Percentiles rank a stretch among this genome's conserved stretches.
Evolutionary conservation across 2,797 vertebrate species (phyloP).

Genomic region (Lerista edwardsae): DNA sequence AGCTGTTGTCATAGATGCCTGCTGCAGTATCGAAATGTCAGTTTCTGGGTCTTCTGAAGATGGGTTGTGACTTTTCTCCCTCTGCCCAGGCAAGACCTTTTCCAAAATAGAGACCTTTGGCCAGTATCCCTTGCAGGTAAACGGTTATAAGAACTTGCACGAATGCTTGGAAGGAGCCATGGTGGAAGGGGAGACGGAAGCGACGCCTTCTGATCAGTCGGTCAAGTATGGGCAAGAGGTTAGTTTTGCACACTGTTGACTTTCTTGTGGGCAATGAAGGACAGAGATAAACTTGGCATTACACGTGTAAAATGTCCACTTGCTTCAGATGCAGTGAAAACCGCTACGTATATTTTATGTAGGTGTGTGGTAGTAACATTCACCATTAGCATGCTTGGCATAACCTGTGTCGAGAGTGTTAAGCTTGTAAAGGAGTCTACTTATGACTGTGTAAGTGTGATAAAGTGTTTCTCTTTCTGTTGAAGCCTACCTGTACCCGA

Average conservation of each 20-base stretch:
- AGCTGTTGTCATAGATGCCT: not conserved
- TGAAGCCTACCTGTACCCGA: slow-evolving; percentile 77
- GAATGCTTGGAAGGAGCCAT: slow-evolving; percentile 96
- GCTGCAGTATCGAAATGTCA: not conserved
- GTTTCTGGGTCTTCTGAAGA: not conserved
- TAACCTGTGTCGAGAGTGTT: slow-evolving; percentile 23
- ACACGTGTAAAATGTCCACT: not conserved
- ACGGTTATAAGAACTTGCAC: slow-evolving; percentile 91
- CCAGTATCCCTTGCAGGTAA: slow-evolving; percentile 98
- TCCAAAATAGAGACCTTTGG: slow-evolving; percentile 96
- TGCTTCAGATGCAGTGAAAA: not conserved
- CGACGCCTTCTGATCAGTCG: slow-evolving; percentile 79
- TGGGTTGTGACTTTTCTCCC: slow-evolving; percentile 6
- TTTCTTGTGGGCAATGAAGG: fast-evolving
- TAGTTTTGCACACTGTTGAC: slow-evolving; percentile 48
- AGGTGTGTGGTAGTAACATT: not conserved
- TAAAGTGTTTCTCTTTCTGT: slow-evolving; percentile 77
- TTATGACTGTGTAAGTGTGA: slow-evolving; percentile 68
- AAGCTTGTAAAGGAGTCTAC: slow-evolving; percentile 46
- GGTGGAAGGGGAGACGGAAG: slow-evolving; percentile 91
- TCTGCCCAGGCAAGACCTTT: slow-evolving; percentile 81
- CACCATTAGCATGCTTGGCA: not conserved
- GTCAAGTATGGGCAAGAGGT: slow-evolving; percentile 89
- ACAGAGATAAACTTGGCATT: fast-evolving
- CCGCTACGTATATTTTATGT: not conserved